phyloP scores from a whole-genome alignment of 1,140 invertebrate species.

The Druon quercuslanigerum region DNA sequence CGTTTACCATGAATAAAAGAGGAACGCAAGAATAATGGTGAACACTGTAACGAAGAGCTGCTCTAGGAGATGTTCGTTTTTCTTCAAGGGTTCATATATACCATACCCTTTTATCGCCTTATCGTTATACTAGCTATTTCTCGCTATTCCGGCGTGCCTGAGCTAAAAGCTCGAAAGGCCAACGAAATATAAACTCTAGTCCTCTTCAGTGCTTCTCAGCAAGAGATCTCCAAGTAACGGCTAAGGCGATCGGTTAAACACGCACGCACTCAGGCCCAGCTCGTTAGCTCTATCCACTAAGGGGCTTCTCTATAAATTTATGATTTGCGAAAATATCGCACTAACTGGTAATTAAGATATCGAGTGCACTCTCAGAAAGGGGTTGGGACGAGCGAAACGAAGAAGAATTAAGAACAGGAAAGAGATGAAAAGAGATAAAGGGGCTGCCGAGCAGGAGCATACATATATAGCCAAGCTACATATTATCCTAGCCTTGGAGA shows the following conservation, averaged over 20 bases:
- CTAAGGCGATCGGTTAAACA: constrained; percentile 20
- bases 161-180: constrained; percentile 13
- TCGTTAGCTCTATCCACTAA: constrained; percentile 3
- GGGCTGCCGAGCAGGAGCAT: neutral
- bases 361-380: constrained; percentile 39
- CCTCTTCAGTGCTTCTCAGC: constrained; percentile 11
- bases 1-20: neutral
- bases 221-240: constrained; percentile 2
- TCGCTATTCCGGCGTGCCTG: constrained; percentile 10
- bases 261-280: neutral
- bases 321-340: constrained; percentile 67
- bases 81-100: neutral
- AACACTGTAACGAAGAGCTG: constrained; percentile 1
- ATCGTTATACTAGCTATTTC: constrained; percentile 16
- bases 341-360: constrained; percentile 67
- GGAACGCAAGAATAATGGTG: neutral
- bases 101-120: constrained; percentile 22
- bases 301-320: constrained; percentile 57
- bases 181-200: constrained; percentile 21
- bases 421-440: constrained; percentile 1
- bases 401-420: constrained; percentile 16
- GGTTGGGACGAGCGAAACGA: constrained; percentile 25
- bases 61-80: neutral
- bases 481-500: constrained; percentile 34
- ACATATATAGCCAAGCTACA: constrained; percentile 3